A percentile compares a stretch with the other conserved stretches of the same genome.
phyloP scores from a whole-genome alignment of 2,797 vertebrate genomes.

The Lepidocolaptes lacrymiger region DNA sequence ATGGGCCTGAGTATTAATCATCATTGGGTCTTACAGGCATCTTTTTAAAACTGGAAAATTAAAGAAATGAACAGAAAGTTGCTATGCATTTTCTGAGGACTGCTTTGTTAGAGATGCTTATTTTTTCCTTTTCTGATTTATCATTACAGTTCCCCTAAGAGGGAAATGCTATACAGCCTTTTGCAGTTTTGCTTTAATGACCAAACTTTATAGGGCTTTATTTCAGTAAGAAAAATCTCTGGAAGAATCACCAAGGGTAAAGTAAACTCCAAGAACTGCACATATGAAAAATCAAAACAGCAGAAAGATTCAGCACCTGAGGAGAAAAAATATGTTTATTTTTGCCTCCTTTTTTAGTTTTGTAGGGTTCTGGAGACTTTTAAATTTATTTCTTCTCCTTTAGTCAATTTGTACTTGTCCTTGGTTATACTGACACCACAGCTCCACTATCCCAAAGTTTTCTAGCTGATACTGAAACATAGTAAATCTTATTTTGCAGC shows the following conservation, averaged over 20 bases:
- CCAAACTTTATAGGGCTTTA: not conserved
- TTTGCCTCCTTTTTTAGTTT: not conserved
- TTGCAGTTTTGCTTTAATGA: conserved; percentile 1
- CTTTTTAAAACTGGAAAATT: not conserved
- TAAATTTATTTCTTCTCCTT: not conserved
- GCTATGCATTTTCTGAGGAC: not conserved
- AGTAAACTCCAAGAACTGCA: not conserved
- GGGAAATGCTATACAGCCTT: not conserved
- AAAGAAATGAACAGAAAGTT: not conserved
- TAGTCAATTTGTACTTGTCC: not conserved
- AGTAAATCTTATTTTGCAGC: not conserved
- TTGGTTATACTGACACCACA: not conserved
- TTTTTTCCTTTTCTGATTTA: not conserved
- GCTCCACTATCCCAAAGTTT: not conserved
- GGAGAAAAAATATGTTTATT: not conserved
- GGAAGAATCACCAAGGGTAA: not conserved
- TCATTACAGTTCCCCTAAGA: not conserved
- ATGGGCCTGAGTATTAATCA: not conserved
- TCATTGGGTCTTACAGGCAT: not conserved
- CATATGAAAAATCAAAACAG: not conserved
- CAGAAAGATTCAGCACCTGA: not conserved
- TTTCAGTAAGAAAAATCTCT: not conserved
- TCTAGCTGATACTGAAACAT: not conserved
- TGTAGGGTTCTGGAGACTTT: not conserved
- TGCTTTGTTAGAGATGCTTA: not conserved